Base-by-base conservation (phyloP, 2,888 invertebrate species). In the Platycheirus albimanus region DNA sequence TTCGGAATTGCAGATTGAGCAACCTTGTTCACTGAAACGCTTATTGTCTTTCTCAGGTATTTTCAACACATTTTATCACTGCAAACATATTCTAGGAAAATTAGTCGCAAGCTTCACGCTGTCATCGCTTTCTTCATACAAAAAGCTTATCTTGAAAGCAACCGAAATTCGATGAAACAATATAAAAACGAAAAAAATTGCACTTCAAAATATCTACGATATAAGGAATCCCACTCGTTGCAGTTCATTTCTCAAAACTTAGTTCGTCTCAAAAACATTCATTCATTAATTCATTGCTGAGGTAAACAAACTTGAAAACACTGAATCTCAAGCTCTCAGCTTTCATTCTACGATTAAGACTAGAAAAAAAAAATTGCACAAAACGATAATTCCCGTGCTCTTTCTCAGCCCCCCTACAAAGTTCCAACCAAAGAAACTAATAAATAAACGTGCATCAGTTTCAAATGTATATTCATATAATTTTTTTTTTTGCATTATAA, bases 181-280 rank as follows among this genome's bases (percentile, higher is more conserved):
- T 24, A 24, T 24, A 4, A 6, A 19, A 58, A 41, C 1, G 20
- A 2, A 28, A 43, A 15, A n/a, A 43, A 11, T 7, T 30, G 17
- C 7, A 61, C 17, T 28, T 30, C 0, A 1, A 58, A 54, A 36
- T 24, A 15, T 13, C 10, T 11, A 15, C 17, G 30, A 41, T 11
- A 15, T 30, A 28, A 45, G 30, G 17, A 28, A 45, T 45, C 7
- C 45, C 45, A 45, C 15, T 61, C 28, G 28, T 43, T 61, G 43
- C 43, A 61, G 30, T 66, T 78, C 51, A 71, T 71, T 66, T 15
- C 13, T 49, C 38, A 76, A n/a, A n/a, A n/a, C n/a, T n/a, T n/a
- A n/a, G 28, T 19, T n/a, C 36, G 20, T 19, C 28, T 58, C 41
- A 43, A 58, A 43, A 58, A 47, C 64, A 36, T 30, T 58, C 69